Evolutionary conservation across 2,888 invertebrate species (phyloP).

Genomic region (Drosophila greeni): DNA sequence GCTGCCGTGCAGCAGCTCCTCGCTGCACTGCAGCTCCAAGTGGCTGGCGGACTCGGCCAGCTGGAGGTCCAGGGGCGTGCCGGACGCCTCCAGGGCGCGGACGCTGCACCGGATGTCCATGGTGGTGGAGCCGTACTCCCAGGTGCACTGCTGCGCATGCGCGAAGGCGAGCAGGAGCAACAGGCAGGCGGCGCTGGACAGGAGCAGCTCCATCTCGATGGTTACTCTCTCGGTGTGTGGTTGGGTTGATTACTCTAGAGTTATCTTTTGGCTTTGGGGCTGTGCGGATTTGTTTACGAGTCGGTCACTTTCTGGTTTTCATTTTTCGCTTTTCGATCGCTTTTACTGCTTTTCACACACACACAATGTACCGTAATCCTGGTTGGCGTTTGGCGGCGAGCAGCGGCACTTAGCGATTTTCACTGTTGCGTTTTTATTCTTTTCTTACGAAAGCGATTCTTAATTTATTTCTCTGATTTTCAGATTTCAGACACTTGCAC

Average conservation of each 20-base stretch:
- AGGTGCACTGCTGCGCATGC: conserved; percentile 79
- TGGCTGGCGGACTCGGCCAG: conserved; percentile 85
- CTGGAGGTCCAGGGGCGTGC: conserved; percentile 75
- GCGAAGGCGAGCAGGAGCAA: conserved; percentile 26
- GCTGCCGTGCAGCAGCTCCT: conserved; percentile 88
- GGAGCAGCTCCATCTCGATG: conserved; percentile 4
- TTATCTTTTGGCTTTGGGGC: conserved; percentile 13
- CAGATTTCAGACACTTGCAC: conserved; percentile 17
- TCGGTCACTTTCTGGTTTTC: conserved; percentile 65
- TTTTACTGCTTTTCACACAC: conserved; percentile 41
- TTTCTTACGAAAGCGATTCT: conserved; percentile 9
- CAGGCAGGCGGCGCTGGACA: conserved; percentile 7
- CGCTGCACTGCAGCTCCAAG: conserved; percentile 87
- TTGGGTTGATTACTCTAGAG: conserved; percentile 10
- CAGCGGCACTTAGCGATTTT: conserved; percentile 41
- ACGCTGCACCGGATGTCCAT: conserved; percentile 79
- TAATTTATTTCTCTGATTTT: conserved; percentile 1
- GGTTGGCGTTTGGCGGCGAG: conserved; percentile 34
- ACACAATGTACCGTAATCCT: conserved; percentile 57
- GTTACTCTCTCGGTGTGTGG: not conserved
- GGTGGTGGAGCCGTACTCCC: conserved; percentile 78
- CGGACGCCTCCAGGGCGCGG: conserved; percentile 73
- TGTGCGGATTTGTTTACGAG: conserved; percentile 35
- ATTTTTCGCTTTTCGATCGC: conserved; percentile 65
- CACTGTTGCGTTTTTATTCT: conserved; percentile 14